Evolutionary conservation across 2,797 vertebrate genomes (phyloP).

Genomic region (Falco novaeseelandiae): DNA sequence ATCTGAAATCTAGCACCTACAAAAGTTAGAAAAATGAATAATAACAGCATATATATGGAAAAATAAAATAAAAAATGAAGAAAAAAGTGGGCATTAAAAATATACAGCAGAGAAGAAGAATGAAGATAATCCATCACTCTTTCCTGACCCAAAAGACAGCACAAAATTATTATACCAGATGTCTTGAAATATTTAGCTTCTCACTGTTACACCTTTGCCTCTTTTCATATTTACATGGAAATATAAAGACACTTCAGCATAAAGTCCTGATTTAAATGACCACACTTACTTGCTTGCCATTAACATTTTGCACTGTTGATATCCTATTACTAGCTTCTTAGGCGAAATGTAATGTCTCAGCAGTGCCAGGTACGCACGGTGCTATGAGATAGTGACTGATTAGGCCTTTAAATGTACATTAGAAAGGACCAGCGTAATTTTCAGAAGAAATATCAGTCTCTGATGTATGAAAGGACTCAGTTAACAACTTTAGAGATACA

Average conservation of each 20-base stretch:
- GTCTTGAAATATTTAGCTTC: background rate
- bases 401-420: background rate
- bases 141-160: background rate
- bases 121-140: background rate
- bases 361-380: background rate
- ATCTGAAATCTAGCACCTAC: background rate
- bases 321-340: background rate
- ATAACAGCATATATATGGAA: background rate
- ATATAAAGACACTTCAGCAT: background rate
- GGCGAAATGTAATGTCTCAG: background rate
- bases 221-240: background rate
- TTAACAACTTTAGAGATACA: background rate
- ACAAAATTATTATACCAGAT: background rate
- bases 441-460: background rate
- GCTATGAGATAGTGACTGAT: background rate
- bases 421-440: background rate
- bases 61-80: background rate
- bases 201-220: background rate
- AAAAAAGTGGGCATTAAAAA: background rate
- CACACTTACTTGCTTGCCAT: background rate
- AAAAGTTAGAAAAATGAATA: background rate
- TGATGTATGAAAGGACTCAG: background rate
- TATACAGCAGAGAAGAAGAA: background rate
- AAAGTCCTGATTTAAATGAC: background rate
- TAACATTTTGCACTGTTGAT: background rate